phyloP scores from a whole-genome alignment of 2,797 vertebrate genomes.

The Chaetophractus vellerosus region DNA sequence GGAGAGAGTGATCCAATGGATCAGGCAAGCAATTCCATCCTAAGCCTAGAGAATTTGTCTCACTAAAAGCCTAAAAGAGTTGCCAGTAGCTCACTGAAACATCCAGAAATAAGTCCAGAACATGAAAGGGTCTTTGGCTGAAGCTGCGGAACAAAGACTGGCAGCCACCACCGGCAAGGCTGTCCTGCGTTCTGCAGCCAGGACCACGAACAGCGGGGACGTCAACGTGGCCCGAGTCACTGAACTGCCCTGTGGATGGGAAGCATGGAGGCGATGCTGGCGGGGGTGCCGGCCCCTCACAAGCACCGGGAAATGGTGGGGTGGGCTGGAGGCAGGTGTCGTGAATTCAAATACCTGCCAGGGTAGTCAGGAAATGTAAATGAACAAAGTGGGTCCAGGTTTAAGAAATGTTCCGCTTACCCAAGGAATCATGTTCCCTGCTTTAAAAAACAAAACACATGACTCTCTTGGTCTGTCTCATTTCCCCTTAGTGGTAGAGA shows the following conservation, averaged over 20 bases:
- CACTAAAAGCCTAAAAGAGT: constrained; percentile 20
- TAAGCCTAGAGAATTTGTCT: neutral
- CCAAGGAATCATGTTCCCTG: neutral
- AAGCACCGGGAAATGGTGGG: neutral
- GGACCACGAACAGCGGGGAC: neutral
- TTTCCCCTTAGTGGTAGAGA: neutral
- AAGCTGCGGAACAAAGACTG: neutral
- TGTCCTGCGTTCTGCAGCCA: neutral
- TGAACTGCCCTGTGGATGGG: neutral
- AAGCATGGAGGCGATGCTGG: neutral
- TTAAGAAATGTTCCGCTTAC: constrained; percentile 20
- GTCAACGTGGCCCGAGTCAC: neutral
- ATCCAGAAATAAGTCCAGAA: neutral
- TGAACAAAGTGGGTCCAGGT: neutral
- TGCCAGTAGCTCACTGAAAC: neutral
- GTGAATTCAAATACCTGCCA: neutral
- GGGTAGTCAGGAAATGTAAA: neutral
- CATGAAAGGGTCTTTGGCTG: neutral
- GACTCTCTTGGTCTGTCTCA: neutral
- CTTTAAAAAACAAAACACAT: neutral
- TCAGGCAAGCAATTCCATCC: neutral
- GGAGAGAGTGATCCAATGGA: neutral
- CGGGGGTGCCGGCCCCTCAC: too few species aligned
- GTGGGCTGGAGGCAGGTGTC: neutral
- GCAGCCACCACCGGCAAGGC: too few species aligned